Evolutionary conservation across 2,113 vertebrate species (phyloP).

Genomic region (Ailuropoda melanoleuca): DNA sequence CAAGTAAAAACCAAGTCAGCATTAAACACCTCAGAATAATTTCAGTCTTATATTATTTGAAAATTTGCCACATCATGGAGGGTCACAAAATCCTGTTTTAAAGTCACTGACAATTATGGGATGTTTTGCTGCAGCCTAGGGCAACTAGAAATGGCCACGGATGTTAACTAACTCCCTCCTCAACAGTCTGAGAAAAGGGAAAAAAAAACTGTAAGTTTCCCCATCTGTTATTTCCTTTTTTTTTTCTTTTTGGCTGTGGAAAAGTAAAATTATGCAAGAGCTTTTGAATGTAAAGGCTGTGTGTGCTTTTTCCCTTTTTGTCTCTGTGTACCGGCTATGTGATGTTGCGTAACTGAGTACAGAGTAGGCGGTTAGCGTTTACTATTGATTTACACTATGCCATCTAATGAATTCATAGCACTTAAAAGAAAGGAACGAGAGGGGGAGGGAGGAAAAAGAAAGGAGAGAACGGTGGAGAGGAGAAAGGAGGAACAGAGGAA

Average conservation of each 20-base stretch:
- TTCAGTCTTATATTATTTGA: slow-evolving; percentile 78
- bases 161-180: slow-evolving; percentile 80
- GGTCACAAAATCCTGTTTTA: slow-evolving; percentile 73
- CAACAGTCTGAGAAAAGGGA: slow-evolving; percentile 82
- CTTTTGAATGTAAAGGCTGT: slow-evolving; percentile 87
- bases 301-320: slow-evolving; percentile 87
- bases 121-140: slow-evolving; percentile 74
- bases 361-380: slow-evolving; percentile 85
- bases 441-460: neutral
- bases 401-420: slow-evolving; percentile 78
- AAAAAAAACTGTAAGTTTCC: slow-evolving; percentile 82
- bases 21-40: slow-evolving; percentile 72
- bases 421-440: slow-evolving; percentile 40
- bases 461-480: accelerated
- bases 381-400: slow-evolving; percentile 86
- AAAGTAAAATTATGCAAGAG: slow-evolving; percentile 88
- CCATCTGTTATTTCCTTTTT: slow-evolving; percentile 87
- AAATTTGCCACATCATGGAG: slow-evolving; percentile 75
- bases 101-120: slow-evolving; percentile 65
- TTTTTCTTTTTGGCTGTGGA: slow-evolving; percentile 83
- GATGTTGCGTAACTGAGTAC: slow-evolving; percentile 84
- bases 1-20: slow-evolving; percentile 74
- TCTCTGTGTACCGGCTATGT: slow-evolving; percentile 83
- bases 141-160: slow-evolving; percentile 82
- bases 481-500: neutral